Evolutionary conservation across 2,888 invertebrate species (phyloP).

Genomic region (Synanthedon myopaeformis): DNA sequence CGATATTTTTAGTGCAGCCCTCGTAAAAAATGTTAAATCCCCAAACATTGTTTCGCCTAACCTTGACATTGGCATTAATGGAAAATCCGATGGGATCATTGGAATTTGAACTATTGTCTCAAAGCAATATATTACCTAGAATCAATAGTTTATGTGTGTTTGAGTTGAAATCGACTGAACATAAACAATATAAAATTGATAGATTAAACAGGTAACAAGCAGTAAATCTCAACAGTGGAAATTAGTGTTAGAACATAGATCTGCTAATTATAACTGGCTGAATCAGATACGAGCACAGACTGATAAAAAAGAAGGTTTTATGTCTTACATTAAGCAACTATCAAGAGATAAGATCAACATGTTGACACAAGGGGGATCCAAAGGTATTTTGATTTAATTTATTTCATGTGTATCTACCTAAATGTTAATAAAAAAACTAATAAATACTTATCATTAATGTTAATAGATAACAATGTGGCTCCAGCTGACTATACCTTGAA

Average conservation of each 20-base stretch:
- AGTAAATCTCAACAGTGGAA: conserved; percentile 84
- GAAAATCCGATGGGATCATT: too few relatives aligned
- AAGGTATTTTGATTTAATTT: conserved; percentile 27
- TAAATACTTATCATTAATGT: not conserved
- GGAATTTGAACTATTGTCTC: too few relatives aligned
- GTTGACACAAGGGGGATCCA: conserved; percentile 54
- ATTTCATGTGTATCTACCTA: not conserved
- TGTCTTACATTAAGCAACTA: conserved; percentile 61
- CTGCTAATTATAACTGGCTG: conserved; percentile 79
- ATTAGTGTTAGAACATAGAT: conserved; percentile 82
- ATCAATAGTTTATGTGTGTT: too few relatives aligned
- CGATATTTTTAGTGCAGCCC: too few relatives aligned
- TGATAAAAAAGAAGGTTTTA: conserved; percentile 59
- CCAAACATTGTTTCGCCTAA: too few relatives aligned
- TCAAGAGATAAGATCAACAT: conserved; percentile 64
- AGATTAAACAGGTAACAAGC: conserved; percentile 74
- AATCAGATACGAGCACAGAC: conserved; percentile 44
- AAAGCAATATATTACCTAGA: too few relatives aligned
- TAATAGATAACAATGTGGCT: conserved; percentile 32
- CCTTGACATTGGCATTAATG: too few relatives aligned
- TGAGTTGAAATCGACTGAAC: too few relatives aligned
- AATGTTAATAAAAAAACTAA: too few relatives aligned
- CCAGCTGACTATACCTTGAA: conserved; percentile 55
- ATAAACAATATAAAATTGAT: too few relatives aligned
- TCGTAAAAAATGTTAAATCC: too few relatives aligned